phyloP scores from a whole-genome alignment of 2,797 vertebrate species.

The Triplophysa yarkandensis region DNA sequence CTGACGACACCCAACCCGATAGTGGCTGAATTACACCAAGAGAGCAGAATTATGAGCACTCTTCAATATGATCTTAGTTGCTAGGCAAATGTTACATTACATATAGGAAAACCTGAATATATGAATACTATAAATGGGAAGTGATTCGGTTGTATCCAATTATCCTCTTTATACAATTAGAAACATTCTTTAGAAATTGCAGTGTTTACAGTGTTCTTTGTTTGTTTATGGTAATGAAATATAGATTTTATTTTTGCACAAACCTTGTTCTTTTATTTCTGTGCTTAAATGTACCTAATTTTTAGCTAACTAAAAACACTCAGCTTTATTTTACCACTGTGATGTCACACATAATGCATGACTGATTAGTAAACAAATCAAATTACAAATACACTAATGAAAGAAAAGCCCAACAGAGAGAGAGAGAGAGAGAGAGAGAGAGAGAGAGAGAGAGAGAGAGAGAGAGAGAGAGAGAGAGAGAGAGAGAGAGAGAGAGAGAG shows the following conservation, averaged over 20 bases:
- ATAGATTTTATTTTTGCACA: background rate
- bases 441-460: conserved; percentile 24
- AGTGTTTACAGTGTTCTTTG: background rate
- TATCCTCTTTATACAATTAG: conserved; percentile 15
- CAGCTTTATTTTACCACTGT: conserved; percentile 49
- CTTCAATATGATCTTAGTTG: conserved; percentile 56
- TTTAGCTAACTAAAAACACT: too few species aligned
- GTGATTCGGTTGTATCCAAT: conserved; percentile 46
- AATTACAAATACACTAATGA: conserved; percentile 64
- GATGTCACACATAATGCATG: conserved; percentile 50
- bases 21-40: conserved; percentile 66
- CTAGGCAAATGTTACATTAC: conserved; percentile 61
- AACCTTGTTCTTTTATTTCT: background rate
- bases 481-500: conserved; percentile 33
- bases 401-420: conserved; percentile 62
- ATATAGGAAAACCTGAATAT: conserved; percentile 2
- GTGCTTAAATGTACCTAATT: background rate
- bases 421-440: conserved; percentile 15
- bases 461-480: background rate
- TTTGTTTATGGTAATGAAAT: background rate
- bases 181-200: background rate
- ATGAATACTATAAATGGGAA: conserved; percentile 32
- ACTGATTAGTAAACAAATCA: conserved; percentile 66
- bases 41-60: conserved; percentile 62
- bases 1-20: conserved; percentile 75